Evolutionary conservation across 2,797 vertebrate species (phyloP).

Genomic region (Threskiornis aethiopicus): DNA sequence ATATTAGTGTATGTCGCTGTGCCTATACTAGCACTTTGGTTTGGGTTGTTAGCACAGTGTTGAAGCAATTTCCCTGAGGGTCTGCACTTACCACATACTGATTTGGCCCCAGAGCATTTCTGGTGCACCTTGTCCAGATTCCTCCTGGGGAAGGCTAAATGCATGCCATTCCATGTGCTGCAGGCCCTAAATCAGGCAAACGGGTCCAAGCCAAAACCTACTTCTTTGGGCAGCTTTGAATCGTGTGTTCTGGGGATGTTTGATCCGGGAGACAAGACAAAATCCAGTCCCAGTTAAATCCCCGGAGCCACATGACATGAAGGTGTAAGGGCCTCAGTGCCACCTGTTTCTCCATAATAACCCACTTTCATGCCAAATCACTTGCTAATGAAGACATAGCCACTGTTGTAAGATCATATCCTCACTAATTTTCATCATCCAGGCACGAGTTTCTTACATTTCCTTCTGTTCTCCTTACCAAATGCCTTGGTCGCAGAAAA

Average conservation of each 20-base stretch:
- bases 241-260: accelerated
- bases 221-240: neutral
- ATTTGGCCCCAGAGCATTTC: neutral
- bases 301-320: neutral
- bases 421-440: neutral
- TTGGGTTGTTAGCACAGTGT: neutral
- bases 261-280: neutral
- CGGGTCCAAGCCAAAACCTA: neutral
- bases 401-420: neutral
- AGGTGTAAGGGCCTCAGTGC: neutral
- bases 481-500: neutral
- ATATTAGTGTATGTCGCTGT: neutral
- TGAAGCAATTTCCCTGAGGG: neutral
- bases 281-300: neutral
- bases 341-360: neutral
- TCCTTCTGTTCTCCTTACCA: neutral
- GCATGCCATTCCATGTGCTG: neutral
- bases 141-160: neutral
- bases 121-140: neutral
- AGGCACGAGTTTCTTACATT: neutral
- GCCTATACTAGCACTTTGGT: neutral
- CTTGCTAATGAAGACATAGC: neutral
- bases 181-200: neutral
- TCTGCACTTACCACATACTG: neutral
- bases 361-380: neutral